Conservation (phyloP, 1,140 invertebrate species). For the Mycetomoellerius zeteki region DNA sequence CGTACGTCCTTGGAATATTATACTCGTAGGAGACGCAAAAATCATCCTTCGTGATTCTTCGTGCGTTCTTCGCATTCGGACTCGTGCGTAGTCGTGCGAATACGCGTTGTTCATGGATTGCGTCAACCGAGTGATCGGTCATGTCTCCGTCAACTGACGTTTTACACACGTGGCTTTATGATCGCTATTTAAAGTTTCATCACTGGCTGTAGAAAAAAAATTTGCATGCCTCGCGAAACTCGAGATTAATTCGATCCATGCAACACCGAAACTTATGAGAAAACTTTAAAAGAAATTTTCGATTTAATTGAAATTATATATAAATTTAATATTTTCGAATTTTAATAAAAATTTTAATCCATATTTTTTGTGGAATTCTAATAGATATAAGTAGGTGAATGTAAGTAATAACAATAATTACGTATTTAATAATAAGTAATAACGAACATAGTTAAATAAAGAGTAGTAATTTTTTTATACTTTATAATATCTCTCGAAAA, state of each 20-base stretch:
- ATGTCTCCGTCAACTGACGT: slow-evolving; percentile 66
- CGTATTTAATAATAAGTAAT: no score
- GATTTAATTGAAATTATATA: not conserved
- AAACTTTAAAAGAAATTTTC: not conserved
- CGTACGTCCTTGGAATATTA: slow-evolving; percentile 5
- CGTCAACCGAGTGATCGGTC: slow-evolving; percentile 57
- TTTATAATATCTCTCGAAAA: not conserved
- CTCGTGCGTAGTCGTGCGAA: slow-evolving; percentile 15
- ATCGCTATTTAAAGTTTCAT: slow-evolving; percentile 69
- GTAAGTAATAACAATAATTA: not conserved
- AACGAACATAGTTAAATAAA: not conserved
- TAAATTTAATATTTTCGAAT: not conserved
- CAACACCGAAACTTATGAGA: not conserved
- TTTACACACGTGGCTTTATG: slow-evolving; percentile 59
- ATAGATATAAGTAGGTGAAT: not conserved
- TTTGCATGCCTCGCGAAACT: not conserved
- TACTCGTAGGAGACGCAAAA: not conserved
- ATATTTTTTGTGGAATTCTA: not conserved
- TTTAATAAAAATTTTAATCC: not conserved
- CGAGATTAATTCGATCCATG: not conserved
- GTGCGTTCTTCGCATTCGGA: not conserved
- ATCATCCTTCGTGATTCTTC: not conserved
- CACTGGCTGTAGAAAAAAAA: not conserved
- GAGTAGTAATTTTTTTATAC: not conserved
- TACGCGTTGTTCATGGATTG: slow-evolving; percentile 41